Base-by-base conservation (phyloP, 2,888 invertebrate genomes). In the Sphaeridia pumilis region DNA sequence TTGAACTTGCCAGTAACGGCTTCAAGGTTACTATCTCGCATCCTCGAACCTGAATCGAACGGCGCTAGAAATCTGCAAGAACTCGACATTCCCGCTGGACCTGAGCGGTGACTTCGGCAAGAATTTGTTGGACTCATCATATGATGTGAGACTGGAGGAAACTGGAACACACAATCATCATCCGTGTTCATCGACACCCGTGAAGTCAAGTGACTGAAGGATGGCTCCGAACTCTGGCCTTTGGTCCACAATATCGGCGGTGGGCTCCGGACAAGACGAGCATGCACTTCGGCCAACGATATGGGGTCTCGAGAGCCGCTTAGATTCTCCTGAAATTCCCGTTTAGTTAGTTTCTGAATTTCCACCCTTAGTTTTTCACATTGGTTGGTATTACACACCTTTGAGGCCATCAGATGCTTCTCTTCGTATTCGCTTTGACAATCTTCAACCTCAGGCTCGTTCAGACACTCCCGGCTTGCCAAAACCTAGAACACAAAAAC, bases 391-490 rank as follows among this genome's bases (percentile, higher is more conserved):
- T 21, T 3, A 35, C 26, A 34, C 51, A 64, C 64, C 60, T 64
- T 64, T 31, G 64, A 61, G n/a, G n/a, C n/a, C 64, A 64, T 64
- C n/a, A 64, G 51, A 41, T 60, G 60, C 21, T 61, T 61, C 49
- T 64, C 64, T 42, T 64, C 64, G 34, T 61, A 63, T 35, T 61
- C 60, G 34, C 60, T 57, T 43, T 61, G 57, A 52, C 83, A 83
- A 71, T 67, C 76, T 75, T 77, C 78, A 67, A 84, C 84, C 36
- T 83, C 76, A 75, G 77, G 78, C 67, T 85, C 84, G 38, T 83
- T 82, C 43, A 85, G 73, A 68, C 84, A 84, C 69, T 85, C 85
- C 66, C 84, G 76, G 70, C 84, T 85, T 0, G 85, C 85, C 68
- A 86, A 76, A 27, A 85, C 80, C 78, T 83, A 78, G 77, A 80